Evolutionary conservation across 2,113 vertebrate genomes (phyloP), one percentile per base, ranked within the genome.

Genomic region (Glaucomys volans): DNA sequence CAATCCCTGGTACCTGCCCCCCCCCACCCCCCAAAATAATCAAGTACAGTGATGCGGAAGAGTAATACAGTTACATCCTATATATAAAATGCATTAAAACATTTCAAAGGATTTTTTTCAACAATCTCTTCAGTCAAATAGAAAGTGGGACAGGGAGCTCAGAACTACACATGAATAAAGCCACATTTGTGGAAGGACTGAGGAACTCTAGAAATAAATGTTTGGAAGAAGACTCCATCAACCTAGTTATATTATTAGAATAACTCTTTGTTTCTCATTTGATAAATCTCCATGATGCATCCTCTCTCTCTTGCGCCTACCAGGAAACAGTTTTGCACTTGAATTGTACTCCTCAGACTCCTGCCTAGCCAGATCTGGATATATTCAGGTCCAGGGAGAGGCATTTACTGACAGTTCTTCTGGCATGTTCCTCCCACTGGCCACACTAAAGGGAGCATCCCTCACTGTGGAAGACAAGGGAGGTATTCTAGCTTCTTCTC

Each of bases 371-470:
- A 11, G 37, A 28, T 84, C 81, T 95, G 44, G 44, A 47, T 47
- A 47, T 47, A 14, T 28, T 71, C 50, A 50, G n/a, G 40, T 37
- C 81, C 16, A 37, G 26, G 8, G n/a, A 3, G 4, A 44, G 85
- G 85, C 77, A 62, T 77, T 85, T 87, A 28, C 62, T 88, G 84
- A 18, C 32, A 11, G 76, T 74, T 44, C 71, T 66, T 90, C 90
- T 94, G 87, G 94, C 67, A 24, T 44, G 89, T 84, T 74, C 40
- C 40, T 96, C 40, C n/a, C 77, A 69, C 72, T 67, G 84, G 86
- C 32, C 59, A 79, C 72, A 40, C n/a, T 40, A 47, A 72, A 72
- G 79, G 77, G 81, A 57, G 0, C 42, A 88, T 85, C 2, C 14
- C 30, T 95, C 86, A 59, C 40, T 17, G 1, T 44, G 20, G 50